These are phyloP conservation scores for Erinaceus europaeus DNA, from an alignment of 2,113 vertebrate genomes.

Conservation along the genomic window DNA sequence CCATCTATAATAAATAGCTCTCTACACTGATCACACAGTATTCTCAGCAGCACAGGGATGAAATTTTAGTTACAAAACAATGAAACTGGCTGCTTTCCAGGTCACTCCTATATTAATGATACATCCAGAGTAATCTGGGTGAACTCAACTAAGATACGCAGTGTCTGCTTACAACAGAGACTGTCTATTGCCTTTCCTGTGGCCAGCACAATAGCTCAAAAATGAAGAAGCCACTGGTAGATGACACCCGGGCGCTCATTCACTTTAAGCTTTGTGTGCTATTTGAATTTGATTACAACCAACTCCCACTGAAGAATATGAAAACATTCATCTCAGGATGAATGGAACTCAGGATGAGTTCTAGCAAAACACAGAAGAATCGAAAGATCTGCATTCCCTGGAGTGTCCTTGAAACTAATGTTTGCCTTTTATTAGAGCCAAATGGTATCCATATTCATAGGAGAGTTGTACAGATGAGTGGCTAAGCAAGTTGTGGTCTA, in stretches of 20 bases:
- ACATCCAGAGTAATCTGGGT: background rate
- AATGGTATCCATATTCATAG: background rate
- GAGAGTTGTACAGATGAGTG: no score
- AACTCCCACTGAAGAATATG: slow-evolving; percentile 35
- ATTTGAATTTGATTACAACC: slow-evolving; percentile 50
- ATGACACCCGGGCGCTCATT: slow-evolving; percentile 5
- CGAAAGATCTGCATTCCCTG: slow-evolving; percentile 20
- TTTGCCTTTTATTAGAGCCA: slow-evolving; percentile 30
- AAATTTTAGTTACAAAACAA: slow-evolving; percentile 36
- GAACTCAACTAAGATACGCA: slow-evolving; percentile 41
- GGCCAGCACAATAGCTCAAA: background rate
- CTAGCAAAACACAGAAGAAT: slow-evolving; percentile 35
- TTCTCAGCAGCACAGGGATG: slow-evolving; percentile 33
- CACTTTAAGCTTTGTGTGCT: slow-evolving; percentile 40
- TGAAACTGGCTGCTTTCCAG: slow-evolving; percentile 36
- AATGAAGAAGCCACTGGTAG: slow-evolving; percentile 20
- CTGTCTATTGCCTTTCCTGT: background rate
- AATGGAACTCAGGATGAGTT: slow-evolving; percentile 41
- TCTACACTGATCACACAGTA: slow-evolving; percentile 20
- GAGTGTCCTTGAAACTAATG: slow-evolving; percentile 49
- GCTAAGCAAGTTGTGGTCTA: no score
- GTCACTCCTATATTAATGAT: slow-evolving; percentile 24
- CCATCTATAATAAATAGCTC: slow-evolving; percentile 24
- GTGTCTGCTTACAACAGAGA: background rate
- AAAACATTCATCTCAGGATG: slow-evolving; percentile 32